Evolutionary conservation across 2,888 invertebrate species (phyloP).

Genomic region (Gerris lacustris): DNA sequence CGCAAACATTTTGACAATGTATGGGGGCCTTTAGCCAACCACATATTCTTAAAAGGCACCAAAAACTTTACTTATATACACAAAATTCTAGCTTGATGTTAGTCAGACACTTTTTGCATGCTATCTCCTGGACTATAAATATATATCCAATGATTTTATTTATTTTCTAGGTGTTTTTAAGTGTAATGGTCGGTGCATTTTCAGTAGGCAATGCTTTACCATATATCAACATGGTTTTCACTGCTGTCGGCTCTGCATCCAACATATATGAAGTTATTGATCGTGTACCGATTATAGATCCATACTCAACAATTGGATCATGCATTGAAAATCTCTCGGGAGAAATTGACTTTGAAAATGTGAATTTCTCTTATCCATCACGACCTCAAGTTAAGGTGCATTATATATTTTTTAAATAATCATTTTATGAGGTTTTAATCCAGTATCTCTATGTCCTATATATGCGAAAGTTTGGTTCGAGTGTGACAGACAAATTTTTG

Average conservation of each 20-base stretch:
- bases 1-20: too few species aligned
- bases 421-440: too few species aligned
- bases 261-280: conserved; percentile 66
- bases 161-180: conserved; percentile 58
- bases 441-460: too few species aligned
- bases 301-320: conserved; percentile 49
- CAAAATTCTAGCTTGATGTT: too few species aligned
- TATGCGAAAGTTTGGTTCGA: too few species aligned
- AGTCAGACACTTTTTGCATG: too few species aligned
- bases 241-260: conserved; percentile 64
- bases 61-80: too few species aligned
- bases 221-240: conserved; percentile 63
- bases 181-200: conserved; percentile 57
- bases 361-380: conserved; percentile 71
- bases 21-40: too few species aligned
- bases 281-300: conserved; percentile 59
- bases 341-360: conserved; percentile 56
- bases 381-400: conserved; percentile 51
- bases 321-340: conserved; percentile 47
- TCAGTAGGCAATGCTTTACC: conserved; percentile 72
- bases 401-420: background rate
- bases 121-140: too few species aligned
- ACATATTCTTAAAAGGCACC: too few species aligned
- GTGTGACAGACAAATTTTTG: too few species aligned
- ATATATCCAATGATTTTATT: background rate